Evolutionary conservation across 2,888 invertebrate genomes (phyloP).

Genomic region (Leptopilina myrica): DNA sequence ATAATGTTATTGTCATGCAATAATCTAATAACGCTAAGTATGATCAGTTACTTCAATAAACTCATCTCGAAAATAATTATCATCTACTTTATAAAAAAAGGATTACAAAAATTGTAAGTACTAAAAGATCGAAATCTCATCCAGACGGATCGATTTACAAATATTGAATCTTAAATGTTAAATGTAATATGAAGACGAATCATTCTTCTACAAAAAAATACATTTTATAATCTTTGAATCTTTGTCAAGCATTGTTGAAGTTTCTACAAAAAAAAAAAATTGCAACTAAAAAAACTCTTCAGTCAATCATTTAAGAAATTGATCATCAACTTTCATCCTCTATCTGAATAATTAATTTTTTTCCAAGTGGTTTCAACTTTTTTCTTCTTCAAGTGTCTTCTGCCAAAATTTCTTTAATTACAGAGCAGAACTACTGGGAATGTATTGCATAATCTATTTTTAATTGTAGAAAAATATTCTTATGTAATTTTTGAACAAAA

Average conservation of each 20-base stretch:
- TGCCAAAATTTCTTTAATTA: too few relatives aligned
- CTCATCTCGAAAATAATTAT: background rate
- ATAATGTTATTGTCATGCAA: too few relatives aligned
- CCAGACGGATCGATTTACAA: background rate
- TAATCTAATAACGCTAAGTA: too few relatives aligned
- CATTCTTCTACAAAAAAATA: background rate
- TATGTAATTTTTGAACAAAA: background rate
- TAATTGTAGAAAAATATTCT: too few relatives aligned
- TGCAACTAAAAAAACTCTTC: background rate
- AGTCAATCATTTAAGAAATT: background rate
- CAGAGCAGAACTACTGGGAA: too few relatives aligned
- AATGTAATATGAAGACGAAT: slow-evolving; percentile 5
- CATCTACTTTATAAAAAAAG: background rate
- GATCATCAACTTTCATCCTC: background rate
- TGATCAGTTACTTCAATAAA: too few relatives aligned
- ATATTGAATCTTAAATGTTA: background rate
- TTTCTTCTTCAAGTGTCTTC: too few relatives aligned
- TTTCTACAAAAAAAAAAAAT: background rate
- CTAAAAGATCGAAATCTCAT: background rate
- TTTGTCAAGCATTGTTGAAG: background rate
- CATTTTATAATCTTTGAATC: background rate
- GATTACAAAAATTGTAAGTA: background rate
- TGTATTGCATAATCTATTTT: too few relatives aligned
- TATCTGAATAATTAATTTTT: background rate
- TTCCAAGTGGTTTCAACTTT: background rate